Percentiles rank a stretch among this genome's conserved stretches.
Conservation (phyloP, 2,113 vertebrate genomes). For the Lagopus muta region DNA sequence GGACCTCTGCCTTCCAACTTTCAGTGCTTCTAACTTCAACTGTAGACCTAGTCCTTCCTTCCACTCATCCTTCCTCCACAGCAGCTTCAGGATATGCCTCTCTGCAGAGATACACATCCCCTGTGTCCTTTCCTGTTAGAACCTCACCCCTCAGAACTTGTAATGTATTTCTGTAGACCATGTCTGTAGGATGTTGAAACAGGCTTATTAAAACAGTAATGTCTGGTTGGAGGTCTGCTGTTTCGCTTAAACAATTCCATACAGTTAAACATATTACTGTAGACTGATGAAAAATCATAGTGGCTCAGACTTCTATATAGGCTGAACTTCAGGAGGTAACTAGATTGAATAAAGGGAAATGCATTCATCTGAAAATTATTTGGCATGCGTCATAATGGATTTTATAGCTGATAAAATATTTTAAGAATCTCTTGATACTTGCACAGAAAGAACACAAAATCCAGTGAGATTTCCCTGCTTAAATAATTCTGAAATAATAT, state of each 20-base stretch:
- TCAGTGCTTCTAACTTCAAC: background rate
- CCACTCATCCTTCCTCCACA: background rate
- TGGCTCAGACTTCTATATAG: background rate
- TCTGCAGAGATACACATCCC: background rate
- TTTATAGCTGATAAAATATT: conserved; percentile 19
- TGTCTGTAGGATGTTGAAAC: background rate
- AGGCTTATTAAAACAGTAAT: background rate
- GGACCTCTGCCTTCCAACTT: background rate
- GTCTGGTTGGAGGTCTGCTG: background rate
- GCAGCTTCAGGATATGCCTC: background rate
- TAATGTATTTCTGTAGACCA: background rate
- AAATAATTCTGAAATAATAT: background rate
- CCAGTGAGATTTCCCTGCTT: background rate
- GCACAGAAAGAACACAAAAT: conserved; percentile 36
- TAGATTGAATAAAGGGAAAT: background rate
- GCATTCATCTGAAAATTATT: background rate
- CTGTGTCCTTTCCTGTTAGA: background rate
- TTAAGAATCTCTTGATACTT: conserved; percentile 12
- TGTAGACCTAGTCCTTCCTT: background rate
- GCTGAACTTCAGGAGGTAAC: background rate
- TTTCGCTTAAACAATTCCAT: background rate
- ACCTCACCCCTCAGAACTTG: background rate
- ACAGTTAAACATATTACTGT: background rate
- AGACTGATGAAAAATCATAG: background rate
- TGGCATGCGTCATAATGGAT: background rate